phyloP scores from a whole-genome alignment of 2,797 vertebrate genomes.

The Champsocephalus esox region DNA sequence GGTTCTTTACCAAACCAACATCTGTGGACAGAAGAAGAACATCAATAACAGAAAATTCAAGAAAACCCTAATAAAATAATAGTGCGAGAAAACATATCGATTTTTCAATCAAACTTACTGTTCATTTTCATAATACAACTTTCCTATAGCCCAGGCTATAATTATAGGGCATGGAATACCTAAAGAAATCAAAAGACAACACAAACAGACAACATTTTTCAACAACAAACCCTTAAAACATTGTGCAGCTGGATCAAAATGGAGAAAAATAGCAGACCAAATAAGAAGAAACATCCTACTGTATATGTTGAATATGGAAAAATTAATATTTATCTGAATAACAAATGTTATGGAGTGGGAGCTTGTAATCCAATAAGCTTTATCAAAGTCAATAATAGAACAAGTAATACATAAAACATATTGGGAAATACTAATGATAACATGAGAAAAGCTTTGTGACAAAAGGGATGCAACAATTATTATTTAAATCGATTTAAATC shows the following conservation, averaged over 20 bases:
- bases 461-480: neutral
- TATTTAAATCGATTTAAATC: neutral
- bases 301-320: no score
- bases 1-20: conserved; percentile 99
- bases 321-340: neutral
- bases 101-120: conserved; percentile 88
- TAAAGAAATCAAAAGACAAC: conserved; percentile 56
- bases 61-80: neutral
- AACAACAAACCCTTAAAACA: neutral
- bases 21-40: conserved; percentile 76
- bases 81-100: neutral
- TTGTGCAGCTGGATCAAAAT: conserved; percentile 4
- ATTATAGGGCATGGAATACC: conserved; percentile 97
- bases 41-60: neutral
- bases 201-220: neutral
- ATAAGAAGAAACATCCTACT: conserved; percentile 1
- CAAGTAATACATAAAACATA: no score
- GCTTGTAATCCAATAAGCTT: neutral
- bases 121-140: conserved; percentile 95
- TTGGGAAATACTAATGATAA: neutral
- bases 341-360: neutral
- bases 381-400: neutral
- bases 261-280: neutral
- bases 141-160: conserved; percentile 93
- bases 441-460: neutral